phyloP scores from a whole-genome alignment of 2,888 invertebrate genomes.

The Sericinus montela region DNA sequence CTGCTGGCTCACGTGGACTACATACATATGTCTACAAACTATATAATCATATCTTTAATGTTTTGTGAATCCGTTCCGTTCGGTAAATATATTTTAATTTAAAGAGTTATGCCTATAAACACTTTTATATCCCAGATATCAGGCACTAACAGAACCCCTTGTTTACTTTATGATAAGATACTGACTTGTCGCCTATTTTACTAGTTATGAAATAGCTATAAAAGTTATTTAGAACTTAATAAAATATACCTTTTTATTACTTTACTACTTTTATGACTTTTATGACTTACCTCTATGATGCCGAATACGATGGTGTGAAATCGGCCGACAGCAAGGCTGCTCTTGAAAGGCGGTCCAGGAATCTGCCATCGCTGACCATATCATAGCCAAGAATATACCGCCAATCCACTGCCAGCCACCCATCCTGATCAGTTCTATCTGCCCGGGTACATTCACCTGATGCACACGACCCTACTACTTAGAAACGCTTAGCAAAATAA shows the following conservation, averaged over 20 bases:
- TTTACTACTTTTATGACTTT: not conserved
- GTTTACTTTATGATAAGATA: slow-evolving; percentile 9
- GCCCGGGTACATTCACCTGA: slow-evolving; percentile 46
- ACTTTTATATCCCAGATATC: too few species aligned
- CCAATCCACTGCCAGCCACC: slow-evolving; percentile 48
- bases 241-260: not conserved
- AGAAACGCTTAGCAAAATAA: slow-evolving; percentile 33
- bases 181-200: not conserved
- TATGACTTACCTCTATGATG: slow-evolving; percentile 80
- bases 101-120: too few species aligned
- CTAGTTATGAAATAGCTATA: slow-evolving; percentile 1
- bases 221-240: not conserved
- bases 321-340: slow-evolving; percentile 82
- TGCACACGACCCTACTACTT: slow-evolving; percentile 38
- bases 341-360: slow-evolving; percentile 83
- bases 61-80: too few species aligned
- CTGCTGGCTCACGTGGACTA: too few species aligned
- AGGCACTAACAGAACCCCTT: not conserved
- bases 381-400: slow-evolving; percentile 52
- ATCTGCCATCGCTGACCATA: slow-evolving; percentile 77
- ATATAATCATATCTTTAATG: too few species aligned
- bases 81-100: too few species aligned
- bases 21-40: too few species aligned
- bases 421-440: slow-evolving; percentile 44
- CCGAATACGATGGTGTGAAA: slow-evolving; percentile 79